phyloP scores from a whole-genome alignment of 1,140 invertebrate genomes.

The Drosophila jambulina region DNA sequence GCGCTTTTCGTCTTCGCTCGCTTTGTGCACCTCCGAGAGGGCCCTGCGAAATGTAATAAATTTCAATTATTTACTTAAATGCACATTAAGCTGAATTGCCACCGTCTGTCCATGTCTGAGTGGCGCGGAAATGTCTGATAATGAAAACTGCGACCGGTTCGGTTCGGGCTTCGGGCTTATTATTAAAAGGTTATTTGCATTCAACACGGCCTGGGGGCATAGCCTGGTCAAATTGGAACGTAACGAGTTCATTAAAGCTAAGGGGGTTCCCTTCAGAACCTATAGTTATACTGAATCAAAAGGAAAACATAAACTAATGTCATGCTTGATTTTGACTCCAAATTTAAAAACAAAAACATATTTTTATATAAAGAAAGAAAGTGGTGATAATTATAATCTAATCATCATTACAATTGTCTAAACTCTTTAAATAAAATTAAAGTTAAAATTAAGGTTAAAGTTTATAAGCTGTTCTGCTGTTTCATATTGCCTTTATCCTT shows the following conservation, averaged over 20 bases:
- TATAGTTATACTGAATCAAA: neutral
- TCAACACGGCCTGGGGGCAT: neutral
- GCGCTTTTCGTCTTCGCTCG: constrained; percentile 38
- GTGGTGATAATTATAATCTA: neutral
- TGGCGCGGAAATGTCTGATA: constrained; percentile 13
- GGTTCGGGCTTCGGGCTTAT: constrained; percentile 2
- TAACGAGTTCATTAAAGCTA: constrained; percentile 12
- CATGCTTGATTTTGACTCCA: neutral
- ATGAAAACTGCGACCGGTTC: constrained; percentile 13
- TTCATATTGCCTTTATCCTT: constrained; percentile 15
- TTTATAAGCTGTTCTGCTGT: neutral
- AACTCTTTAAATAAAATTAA: too few relatives aligned
- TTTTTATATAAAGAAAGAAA: neutral
- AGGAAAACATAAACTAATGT: too few relatives aligned
- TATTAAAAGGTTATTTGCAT: constrained; percentile 29
- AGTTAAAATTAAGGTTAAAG: neutral
- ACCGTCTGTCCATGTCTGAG: constrained; percentile 27
- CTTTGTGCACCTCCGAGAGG: constrained; percentile 15
- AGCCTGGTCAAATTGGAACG: constrained; percentile 8
- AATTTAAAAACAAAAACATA: neutral
- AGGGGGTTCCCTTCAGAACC: neutral
- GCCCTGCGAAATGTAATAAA: constrained; percentile 55
- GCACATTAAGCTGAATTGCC: constrained; percentile 65
- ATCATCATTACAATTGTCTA: too few relatives aligned
- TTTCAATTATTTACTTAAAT: constrained; percentile 78